Evolutionary conservation across 2,113 vertebrate species (phyloP).

Genomic region (Pollachius pollachius): DNA sequence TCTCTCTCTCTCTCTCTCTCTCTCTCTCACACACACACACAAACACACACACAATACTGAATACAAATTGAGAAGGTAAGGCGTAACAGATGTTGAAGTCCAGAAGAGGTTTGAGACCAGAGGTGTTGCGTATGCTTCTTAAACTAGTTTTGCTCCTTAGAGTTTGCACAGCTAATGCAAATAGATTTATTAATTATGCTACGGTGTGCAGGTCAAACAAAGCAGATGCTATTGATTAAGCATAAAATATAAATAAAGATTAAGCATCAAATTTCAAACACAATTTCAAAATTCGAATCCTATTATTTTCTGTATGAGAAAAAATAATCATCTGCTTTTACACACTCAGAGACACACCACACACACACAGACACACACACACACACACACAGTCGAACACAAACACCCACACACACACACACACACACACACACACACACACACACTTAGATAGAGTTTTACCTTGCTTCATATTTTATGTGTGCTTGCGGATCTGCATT

Average conservation of each 20-base stretch:
- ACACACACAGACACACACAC: slow-evolving; percentile 18
- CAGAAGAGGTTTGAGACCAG: not conserved
- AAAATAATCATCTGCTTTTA: not conserved
- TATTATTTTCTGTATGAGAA: too few species aligned
- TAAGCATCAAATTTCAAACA: too few species aligned
- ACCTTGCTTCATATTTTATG: slow-evolving; percentile 66
- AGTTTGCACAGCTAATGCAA: not conserved
- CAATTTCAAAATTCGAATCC: too few species aligned
- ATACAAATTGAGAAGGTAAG: too few species aligned
- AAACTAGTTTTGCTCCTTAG: not conserved
- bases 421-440: slow-evolving; percentile 25
- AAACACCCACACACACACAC: not conserved
- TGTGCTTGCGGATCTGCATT: slow-evolving; percentile 65
- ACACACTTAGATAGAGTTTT: not conserved
- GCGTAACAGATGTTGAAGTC: too few species aligned
- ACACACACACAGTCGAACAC: slow-evolving; percentile 13
- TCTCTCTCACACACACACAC: not conserved
- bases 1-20: slow-evolving; percentile 7
- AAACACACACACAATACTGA: not conserved
- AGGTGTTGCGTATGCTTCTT: too few species aligned
- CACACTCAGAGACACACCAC: not conserved
- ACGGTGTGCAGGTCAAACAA: too few species aligned
- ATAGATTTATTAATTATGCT: not conserved
- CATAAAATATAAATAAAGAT: too few species aligned
- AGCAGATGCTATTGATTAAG: not conserved